These are phyloP conservation scores for Agrochola macilenta DNA, from an alignment of 2,888 invertebrate genomes.

Conservation along the genomic window DNA sequence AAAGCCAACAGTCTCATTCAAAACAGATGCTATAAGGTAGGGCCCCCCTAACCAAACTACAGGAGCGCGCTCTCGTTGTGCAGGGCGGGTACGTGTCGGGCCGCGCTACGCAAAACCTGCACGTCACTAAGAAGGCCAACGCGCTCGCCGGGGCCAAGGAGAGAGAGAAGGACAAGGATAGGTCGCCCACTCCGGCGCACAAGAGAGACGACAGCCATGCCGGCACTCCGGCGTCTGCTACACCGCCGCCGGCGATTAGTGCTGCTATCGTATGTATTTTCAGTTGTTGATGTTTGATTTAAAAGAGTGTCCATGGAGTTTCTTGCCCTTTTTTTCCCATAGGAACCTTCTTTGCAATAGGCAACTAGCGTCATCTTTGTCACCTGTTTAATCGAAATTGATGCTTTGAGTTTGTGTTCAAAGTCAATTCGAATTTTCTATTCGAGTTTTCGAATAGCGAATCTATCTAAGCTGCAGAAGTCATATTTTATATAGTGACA, in stretches of 20 bases:
- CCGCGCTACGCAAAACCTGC: constrained; percentile 91
- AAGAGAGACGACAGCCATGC: constrained; percentile 70
- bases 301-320: too few species aligned
- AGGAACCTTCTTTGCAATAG: too few species aligned
- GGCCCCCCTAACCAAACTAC: constrained; percentile 89
- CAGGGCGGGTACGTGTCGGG: constrained; percentile 93
- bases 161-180: constrained; percentile 91
- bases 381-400: too few species aligned
- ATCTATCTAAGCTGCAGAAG: too few species aligned
- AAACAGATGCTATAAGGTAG: constrained; percentile 87
- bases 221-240: constrained; percentile 77
- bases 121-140: constrained; percentile 94
- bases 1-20: constrained; percentile 78
- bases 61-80: constrained; percentile 93
- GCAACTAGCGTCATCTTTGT: too few species aligned
- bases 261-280: constrained; percentile 70
- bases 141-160: constrained; percentile 92
- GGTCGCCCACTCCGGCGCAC: constrained; percentile 77
- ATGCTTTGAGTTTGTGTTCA: too few species aligned
- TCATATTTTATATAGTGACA: neutral
- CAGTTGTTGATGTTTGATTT: too few species aligned
- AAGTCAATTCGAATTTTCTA: too few species aligned
- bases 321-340: too few species aligned
- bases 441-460: too few species aligned
- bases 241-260: constrained; percentile 82